A percentile compares a stretch with the other conserved stretches of the same genome.
Evolutionary conservation across 2,888 invertebrate species (phyloP).

Genomic region (Salticus scenicus): DNA sequence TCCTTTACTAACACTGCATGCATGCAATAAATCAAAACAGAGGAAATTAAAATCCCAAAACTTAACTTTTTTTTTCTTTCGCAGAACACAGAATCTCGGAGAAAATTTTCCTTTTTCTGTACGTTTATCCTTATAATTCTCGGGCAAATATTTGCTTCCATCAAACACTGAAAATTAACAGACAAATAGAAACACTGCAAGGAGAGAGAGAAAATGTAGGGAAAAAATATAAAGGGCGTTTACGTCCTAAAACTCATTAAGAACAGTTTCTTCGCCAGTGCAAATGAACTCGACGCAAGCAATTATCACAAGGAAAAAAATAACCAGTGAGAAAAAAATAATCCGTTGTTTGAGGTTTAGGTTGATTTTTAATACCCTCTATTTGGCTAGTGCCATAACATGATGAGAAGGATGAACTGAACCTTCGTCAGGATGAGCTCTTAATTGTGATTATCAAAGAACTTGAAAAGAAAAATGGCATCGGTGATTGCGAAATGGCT

Average conservation of each 20-base stretch:
- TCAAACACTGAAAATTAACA: constrained; percentile 66
- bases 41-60: not conserved
- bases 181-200: constrained; percentile 42
- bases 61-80: not conserved
- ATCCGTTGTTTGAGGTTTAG: constrained; percentile 16
- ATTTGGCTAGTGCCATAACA: not conserved
- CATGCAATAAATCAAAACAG: constrained; percentile 7
- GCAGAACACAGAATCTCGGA: not conserved
- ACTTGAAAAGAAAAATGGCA: not conserved
- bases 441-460: not conserved
- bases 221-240: not conserved
- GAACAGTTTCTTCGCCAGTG: constrained; percentile 15
- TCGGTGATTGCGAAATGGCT: not conserved
- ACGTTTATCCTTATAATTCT: constrained; percentile 39
- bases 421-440: not conserved
- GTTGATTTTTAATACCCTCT: not conserved
- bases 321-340: constrained; percentile 11
- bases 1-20: not conserved
- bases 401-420: not conserved
- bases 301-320: constrained; percentile 38
- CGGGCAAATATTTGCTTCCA: constrained; percentile 52
- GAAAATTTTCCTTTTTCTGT: not conserved
- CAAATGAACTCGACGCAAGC: constrained; percentile 62
- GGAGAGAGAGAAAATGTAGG: not conserved
- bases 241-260: constrained; percentile 55